Base-by-base conservation (phyloP, 2,113 vertebrate genomes). In the Helogale parvula region DNA sequence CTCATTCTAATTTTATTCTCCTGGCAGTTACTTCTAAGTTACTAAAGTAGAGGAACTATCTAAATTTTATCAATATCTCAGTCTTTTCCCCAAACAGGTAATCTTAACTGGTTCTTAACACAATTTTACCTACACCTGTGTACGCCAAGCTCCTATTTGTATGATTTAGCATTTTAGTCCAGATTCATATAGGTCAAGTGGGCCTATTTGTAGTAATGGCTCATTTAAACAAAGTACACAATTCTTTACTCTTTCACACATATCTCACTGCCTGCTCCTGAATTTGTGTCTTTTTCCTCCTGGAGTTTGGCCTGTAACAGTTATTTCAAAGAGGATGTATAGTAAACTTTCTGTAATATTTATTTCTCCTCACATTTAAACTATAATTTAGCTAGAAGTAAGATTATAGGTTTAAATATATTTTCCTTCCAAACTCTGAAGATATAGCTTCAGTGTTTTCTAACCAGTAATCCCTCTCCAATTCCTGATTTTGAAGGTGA, bases 401-500 rank as follows among this genome's bases (percentile, higher is more conserved):
- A 87, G 31, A 92, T 66, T 94, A 31, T 76, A 68, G 47, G 23
- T 31, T 90, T 93, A 52, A 88, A 91, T 69, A 16, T 7, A 88
- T 82, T 88, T 88, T 79, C 63, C 47, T 85, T 66, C 17, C 33
- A 79, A 66, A 93, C 35, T 90, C 93, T 86, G n/a, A 90, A 91
- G 83, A 60, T 84, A 50, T 27, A 63, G 80, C 68, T 76, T 35
- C 45, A 94, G 7, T 79, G 35, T 91, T 35, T 41, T 77, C 57
- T 89, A 68, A 93, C 66, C 45, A 83, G 3, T 65, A 5, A 65
- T 54, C 27, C n/a, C 15, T 88, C 16, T 88, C 16, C 66, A 29
- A 88, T 88, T 88, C 38, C 50, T 50, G 52, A 57, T 76, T 90
- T 71, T 79, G 19, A 27, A 76, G 7, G 15, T 35, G 10, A 35